Evolutionary conservation across 2,113 vertebrate genomes (phyloP).

Genomic region (Neotoma lepida): DNA sequence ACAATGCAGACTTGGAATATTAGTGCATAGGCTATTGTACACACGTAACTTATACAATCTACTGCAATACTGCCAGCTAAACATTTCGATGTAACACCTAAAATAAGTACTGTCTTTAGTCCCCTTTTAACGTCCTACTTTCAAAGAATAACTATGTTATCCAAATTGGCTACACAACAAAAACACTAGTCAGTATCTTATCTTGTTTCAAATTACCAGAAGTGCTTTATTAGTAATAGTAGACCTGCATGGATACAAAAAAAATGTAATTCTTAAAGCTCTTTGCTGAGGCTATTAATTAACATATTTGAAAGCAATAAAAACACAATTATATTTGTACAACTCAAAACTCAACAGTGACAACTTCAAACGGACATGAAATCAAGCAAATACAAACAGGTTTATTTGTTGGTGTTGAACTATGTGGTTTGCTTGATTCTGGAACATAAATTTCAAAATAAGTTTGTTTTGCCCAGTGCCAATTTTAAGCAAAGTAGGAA

Average conservation of each 20-base stretch:
- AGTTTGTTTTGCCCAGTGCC: constrained; percentile 76
- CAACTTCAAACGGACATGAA: constrained; percentile 67
- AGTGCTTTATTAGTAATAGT: constrained; percentile 49
- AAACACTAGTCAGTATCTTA: constrained; percentile 36
- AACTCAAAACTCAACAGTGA: constrained; percentile 54
- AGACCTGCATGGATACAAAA: constrained; percentile 44
- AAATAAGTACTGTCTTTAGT: neutral
- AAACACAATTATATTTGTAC: constrained; percentile 46
- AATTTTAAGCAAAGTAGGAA: constrained; percentile 77
- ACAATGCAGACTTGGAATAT: constrained; percentile 50
- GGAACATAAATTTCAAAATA: constrained; percentile 72
- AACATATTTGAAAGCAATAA: constrained; percentile 10
- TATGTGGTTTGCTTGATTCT: constrained; percentile 54
- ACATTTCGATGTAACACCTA: constrained; percentile 27
- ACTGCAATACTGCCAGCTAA: constrained; percentile 24
- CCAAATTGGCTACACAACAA: constrained; percentile 28
- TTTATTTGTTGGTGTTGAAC: constrained; percentile 67
- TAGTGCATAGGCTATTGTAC: neutral
- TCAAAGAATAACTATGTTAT: constrained; percentile 39
- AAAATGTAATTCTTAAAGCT: constrained; percentile 41
- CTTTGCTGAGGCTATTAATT: constrained; percentile 29
- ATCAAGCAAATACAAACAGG: constrained; percentile 63
- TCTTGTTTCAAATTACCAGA: constrained; percentile 14
- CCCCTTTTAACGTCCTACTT: constrained; percentile 8
- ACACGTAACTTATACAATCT: constrained; percentile 24